phyloP scores from a whole-genome alignment of 2,797 vertebrate species.

The Danio choprae region DNA sequence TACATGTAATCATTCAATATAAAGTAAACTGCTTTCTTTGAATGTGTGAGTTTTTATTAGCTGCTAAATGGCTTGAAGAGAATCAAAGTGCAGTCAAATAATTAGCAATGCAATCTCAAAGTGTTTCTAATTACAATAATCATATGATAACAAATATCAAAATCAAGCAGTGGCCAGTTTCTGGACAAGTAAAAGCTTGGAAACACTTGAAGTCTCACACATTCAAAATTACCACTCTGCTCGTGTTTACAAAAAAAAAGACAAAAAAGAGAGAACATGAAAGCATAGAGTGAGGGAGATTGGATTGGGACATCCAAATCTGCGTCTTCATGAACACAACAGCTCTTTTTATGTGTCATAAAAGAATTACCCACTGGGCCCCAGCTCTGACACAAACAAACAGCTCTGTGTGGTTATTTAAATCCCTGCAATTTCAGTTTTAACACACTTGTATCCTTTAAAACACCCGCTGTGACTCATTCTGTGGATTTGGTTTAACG shows the following conservation, averaged over 20 bases:
- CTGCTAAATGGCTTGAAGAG: neutral
- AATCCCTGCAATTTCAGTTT: constrained; percentile 26
- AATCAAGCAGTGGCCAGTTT: too few species aligned
- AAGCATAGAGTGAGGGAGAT: neutral
- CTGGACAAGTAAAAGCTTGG: too few species aligned
- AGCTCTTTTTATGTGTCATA: constrained; percentile 25
- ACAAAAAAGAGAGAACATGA: neutral
- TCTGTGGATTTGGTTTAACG: constrained; percentile 27
- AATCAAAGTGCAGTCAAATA: neutral
- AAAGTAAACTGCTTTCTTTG: neutral
- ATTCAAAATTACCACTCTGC: neutral
- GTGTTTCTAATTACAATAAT: neutral
- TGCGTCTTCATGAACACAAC: constrained; percentile 15
- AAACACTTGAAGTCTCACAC: neutral
- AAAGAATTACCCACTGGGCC: neutral
- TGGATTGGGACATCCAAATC: neutral
- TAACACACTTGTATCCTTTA: constrained; percentile 15
- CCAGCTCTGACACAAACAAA: constrained; percentile 18
- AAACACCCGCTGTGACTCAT: constrained; percentile 34
- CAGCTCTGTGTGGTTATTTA: constrained; percentile 17
- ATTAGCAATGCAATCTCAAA: neutral
- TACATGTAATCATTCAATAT: neutral
- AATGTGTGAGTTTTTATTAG: neutral
- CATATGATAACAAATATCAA: neutral
- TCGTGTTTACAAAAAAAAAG: neutral